phyloP scores from a whole-genome alignment of 2,797 vertebrate species.

The Galago senegalensis region DNA sequence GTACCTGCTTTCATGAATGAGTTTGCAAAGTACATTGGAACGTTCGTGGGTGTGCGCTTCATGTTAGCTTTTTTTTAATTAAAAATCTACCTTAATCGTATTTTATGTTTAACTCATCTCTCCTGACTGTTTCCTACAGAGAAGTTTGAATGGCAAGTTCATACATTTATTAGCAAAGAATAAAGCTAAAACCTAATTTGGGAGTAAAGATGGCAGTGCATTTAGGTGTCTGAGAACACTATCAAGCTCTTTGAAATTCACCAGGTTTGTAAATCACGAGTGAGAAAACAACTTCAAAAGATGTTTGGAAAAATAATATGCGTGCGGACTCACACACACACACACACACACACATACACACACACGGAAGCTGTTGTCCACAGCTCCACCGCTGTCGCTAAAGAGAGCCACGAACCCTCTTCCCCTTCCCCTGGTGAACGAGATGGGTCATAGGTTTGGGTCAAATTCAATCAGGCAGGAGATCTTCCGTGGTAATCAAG shows the following conservation, averaged over 20 bases:
- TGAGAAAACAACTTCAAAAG: conserved; percentile 57
- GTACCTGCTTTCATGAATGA: background rate
- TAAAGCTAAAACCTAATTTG: conserved; percentile 32
- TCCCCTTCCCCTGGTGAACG: background rate
- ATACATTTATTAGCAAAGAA: background rate
- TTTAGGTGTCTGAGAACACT: background rate
- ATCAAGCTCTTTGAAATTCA: conserved; percentile 46
- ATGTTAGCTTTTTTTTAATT: background rate
- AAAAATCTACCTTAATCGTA: background rate
- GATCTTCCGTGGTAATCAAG: conserved; percentile 10
- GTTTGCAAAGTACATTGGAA: background rate
- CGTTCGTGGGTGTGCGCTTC: background rate
- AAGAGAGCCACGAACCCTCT: background rate
- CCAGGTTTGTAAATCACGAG: conserved; percentile 66
- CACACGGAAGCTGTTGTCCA: background rate
- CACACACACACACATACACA: background rate
- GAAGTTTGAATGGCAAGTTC: background rate
- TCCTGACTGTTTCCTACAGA: conserved; percentile 7
- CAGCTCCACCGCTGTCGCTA: background rate
- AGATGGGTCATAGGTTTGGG: conserved; percentile 13
- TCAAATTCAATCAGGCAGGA: background rate
- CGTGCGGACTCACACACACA: background rate
- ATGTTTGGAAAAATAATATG: conserved; percentile 51
- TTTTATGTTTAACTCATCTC: background rate
- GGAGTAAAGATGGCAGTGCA: background rate